Evolutionary conservation across 2,888 invertebrate species (phyloP).

Genomic region (Seira ritae): DNA sequence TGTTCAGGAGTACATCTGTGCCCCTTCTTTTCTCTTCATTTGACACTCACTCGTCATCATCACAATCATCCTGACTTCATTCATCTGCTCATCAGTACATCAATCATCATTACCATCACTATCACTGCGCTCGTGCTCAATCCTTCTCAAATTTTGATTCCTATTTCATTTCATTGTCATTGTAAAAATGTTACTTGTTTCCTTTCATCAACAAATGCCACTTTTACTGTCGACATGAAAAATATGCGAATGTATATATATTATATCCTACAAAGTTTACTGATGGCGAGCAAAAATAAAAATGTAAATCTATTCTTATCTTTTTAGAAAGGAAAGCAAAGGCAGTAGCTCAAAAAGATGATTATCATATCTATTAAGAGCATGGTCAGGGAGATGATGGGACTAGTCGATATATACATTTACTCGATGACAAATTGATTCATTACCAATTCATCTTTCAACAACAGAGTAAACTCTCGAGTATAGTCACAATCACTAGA

Average conservation of each 20-base stretch:
- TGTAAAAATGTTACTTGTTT: neutral
- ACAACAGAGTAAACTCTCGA: neutral
- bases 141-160: neutral
- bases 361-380: constrained; percentile 40
- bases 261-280: neutral
- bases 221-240: neutral
- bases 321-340: constrained; percentile 33
- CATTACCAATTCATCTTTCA: constrained; percentile 11
- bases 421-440: constrained; percentile 2
- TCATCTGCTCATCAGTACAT: constrained; percentile 60
- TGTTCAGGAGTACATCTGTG: constrained; percentile 56
- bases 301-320: constrained; percentile 17
- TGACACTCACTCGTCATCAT: constrained; percentile 56
- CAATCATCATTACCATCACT: neutral
- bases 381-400: neutral
- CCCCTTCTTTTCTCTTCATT: constrained; percentile 51
- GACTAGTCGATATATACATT: neutral
- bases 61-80: constrained; percentile 59
- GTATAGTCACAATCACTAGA: neutral
- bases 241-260: constrained; percentile 6
- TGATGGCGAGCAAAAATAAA: neutral
- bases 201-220: neutral
- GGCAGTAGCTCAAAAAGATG: constrained; percentile 38
- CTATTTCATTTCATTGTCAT: neutral
- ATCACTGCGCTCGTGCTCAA: constrained; percentile 34